A percentile compares a stretch with the other conserved stretches of the same genome.
Evolutionary conservation across 1,140 invertebrate genomes (phyloP).

Genomic region (Patella vulgata): DNA sequence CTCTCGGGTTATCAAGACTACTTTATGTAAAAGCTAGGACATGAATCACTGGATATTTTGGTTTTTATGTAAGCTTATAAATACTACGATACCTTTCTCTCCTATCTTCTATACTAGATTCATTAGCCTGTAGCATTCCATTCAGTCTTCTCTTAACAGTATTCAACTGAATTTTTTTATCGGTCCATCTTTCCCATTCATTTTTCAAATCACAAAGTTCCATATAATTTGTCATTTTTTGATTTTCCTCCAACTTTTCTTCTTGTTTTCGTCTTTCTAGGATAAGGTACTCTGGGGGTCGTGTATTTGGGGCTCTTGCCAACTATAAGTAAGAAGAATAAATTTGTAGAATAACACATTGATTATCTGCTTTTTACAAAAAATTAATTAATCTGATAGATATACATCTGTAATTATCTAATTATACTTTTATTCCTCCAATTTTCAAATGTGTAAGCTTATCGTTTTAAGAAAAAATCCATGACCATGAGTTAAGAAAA

Average conservation of each 20-base stretch:
- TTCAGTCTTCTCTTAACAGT: slow-evolving; percentile 53
- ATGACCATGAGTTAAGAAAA: not conserved
- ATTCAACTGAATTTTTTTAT: slow-evolving; percentile 56
- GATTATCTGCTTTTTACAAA: not conserved
- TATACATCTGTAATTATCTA: too few relatives aligned
- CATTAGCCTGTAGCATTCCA: slow-evolving; percentile 43
- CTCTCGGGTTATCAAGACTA: too few relatives aligned
- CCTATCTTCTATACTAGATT: slow-evolving; percentile 59
- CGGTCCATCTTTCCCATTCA: slow-evolving; percentile 60
- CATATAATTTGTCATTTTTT: slow-evolving; percentile 51
- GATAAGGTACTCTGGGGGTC: slow-evolving; percentile 59
- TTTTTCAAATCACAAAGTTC: slow-evolving; percentile 59
- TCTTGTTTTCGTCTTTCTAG: slow-evolving; percentile 56
- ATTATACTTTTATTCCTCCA: not conserved
- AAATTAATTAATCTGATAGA: too few relatives aligned
- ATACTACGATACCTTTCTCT: slow-evolving; percentile 64
- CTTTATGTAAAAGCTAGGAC: too few relatives aligned
- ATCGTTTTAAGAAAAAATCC: not conserved
- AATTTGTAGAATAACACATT: not conserved
- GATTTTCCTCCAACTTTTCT: slow-evolving; percentile 46
- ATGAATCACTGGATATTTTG: too few relatives aligned
- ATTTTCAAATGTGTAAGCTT: not conserved
- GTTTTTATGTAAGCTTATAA: too few relatives aligned
- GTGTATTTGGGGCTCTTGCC: slow-evolving; percentile 51
- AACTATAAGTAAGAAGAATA: slow-evolving; percentile 43